Evolutionary conservation across 2,888 invertebrate genomes (phyloP).

Genomic region (Standfussiana lucernea): DNA sequence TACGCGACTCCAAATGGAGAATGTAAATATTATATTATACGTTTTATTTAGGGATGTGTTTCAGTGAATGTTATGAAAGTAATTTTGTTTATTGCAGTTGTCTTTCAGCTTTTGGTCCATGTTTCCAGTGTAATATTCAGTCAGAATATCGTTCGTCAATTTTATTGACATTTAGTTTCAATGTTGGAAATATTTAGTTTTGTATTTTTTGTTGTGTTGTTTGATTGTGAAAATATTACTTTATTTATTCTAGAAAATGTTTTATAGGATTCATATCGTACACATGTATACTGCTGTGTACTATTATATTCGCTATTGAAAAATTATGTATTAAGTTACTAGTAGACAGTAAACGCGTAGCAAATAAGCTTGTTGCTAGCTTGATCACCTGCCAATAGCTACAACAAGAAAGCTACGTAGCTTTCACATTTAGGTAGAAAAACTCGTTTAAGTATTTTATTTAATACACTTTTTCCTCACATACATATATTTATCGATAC

Average conservation of each 20-base stretch:
- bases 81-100: slow-evolving; percentile 23
- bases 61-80: slow-evolving; percentile 24
- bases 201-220: neutral
- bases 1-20: slow-evolving; percentile 21
- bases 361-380: too few relatives aligned
- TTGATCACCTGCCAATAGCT: neutral
- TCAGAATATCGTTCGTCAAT: neutral
- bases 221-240: neutral
- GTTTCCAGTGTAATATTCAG: slow-evolving; percentile 10
- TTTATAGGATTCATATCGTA: neutral
- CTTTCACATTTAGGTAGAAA: neutral
- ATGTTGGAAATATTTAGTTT: slow-evolving; percentile 3
- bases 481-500: slow-evolving; percentile 43
- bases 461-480: neutral
- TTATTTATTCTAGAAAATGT: neutral
- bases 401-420: neutral
- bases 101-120: slow-evolving; percentile 21
- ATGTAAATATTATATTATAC: slow-evolving; percentile 14
- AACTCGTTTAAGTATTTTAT: neutral
- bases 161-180: slow-evolving; percentile 26
- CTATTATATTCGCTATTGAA: neutral
- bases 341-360: neutral
- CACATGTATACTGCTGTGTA: too few relatives aligned
- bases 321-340: neutral
- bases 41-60: slow-evolving; percentile 34